These are phyloP conservation scores for Apotomis capreana DNA, from an alignment of 2,888 invertebrate species.

Conservation along the genomic window DNA sequence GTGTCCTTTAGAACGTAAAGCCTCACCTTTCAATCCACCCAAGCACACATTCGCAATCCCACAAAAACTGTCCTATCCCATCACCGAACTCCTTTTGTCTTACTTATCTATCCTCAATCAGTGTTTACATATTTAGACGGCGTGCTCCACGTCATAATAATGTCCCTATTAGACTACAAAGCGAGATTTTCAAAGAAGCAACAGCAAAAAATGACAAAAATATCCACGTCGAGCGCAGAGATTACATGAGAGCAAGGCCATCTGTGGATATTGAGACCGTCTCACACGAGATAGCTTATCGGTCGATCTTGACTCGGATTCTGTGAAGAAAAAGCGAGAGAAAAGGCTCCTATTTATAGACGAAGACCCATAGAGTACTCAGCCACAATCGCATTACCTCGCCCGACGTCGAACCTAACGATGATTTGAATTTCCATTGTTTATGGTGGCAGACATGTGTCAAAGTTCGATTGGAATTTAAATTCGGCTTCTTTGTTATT, in stretches of 20 bases:
- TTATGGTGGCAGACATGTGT: conserved; percentile 84
- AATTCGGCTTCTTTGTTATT: conserved; percentile 83
- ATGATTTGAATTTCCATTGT: conserved; percentile 84
- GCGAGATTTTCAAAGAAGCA: conserved; percentile 76
- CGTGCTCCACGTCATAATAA: conserved; percentile 81
- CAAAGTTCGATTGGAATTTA: conserved; percentile 84
- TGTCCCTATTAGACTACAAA: conserved; percentile 82
- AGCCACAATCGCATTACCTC: conserved; percentile 79
- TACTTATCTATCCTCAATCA: conserved; percentile 80
- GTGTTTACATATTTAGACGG: conserved; percentile 79
- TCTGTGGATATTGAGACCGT: conserved; percentile 83
- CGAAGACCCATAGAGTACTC: conserved; percentile 73
- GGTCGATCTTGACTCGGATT: conserved; percentile 78
- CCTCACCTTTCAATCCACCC: conserved; percentile 27
- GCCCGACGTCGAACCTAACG: conserved; percentile 70
- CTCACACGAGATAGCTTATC: conserved; percentile 81
- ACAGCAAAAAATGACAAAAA: conserved; percentile 79
- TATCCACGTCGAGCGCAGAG: conserved; percentile 69
- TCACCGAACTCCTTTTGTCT: conserved; percentile 71
- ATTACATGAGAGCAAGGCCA: conserved; percentile 79
- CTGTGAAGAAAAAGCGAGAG: conserved; percentile 81
- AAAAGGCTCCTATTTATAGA: conserved; percentile 82
- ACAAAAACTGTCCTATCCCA: conserved; percentile 62
- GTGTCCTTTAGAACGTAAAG: conserved; percentile 28
- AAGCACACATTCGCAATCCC: conserved; percentile 47